Evolutionary conservation across 2,888 invertebrate genomes (phyloP), one percentile per base, ranked within the genome.

Genomic region (Merodon equestris): DNA sequence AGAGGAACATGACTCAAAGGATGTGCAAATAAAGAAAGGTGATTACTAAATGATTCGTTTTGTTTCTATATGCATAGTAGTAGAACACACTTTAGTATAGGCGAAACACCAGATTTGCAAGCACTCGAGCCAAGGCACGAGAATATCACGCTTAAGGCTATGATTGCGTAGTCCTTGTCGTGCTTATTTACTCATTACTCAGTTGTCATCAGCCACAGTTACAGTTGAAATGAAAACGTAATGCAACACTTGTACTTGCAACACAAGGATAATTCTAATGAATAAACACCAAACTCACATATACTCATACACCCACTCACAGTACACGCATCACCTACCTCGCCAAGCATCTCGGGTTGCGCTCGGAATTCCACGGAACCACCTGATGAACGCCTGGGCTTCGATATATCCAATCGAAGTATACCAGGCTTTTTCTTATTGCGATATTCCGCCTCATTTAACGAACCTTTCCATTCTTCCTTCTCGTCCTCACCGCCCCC

Each of bases 371-470:
- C 90, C 60, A 90, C 89, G 14, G 88, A 88, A 86, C 89, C 88
- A 86, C 89, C 89, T 83, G 90, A 90, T 86, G 89, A 89, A 82
- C 89, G 87, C 66, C 90, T 85, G 47, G 90, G 89, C 61, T 90
- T 90, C 63, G 84, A 86, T 60, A 90, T 86, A 83, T 90, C 90
- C 83, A 90, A 85, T 14, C 90, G 87, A 44, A 90, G 84, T 53
- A 90, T 90, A 34, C 90, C 90, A 17, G 88, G 86, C 74, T 88
- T 88, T 64, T 85, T 85, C 45, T 50, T 72, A 53, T 53, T 45
- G 44, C 70, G 70, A 27, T 58, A 63, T 38, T 75, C 74, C 47
- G 51, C 66, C 45, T 34, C 44, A 50, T 54, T 60, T 17, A 60
- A 48, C 12, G 53, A 61, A 34, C 38, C 48, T 18, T 53, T 60